Percentiles rank a stretch among this genome's conserved stretches.
Evolutionary conservation across 2,113 vertebrate species (phyloP).

Genomic region (Gobiocypris rarus): DNA sequence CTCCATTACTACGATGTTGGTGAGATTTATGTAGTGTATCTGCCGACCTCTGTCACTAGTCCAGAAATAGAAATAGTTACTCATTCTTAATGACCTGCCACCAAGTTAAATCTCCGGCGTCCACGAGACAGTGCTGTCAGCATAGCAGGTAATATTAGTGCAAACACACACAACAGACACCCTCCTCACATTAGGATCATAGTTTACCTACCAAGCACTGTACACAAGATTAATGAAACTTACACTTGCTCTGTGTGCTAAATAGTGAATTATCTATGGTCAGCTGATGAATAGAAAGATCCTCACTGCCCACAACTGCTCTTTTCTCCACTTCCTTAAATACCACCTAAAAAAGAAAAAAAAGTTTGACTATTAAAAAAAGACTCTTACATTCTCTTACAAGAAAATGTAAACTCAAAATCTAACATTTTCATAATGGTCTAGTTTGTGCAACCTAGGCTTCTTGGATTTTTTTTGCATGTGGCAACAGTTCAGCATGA

Average conservation of each 20-base stretch:
- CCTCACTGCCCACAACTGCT: constrained; percentile 71
- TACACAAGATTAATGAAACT: constrained; percentile 50
- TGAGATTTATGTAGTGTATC: constrained; percentile 44
- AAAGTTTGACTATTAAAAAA: not conserved
- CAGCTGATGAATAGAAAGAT: constrained; percentile 76
- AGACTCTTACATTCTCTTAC: not conserved
- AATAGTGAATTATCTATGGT: constrained; percentile 72
- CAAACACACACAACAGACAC: not conserved
- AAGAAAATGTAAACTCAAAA: too few relatives aligned
- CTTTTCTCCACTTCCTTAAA: constrained; percentile 90
- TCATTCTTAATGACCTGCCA: constrained; percentile 47
- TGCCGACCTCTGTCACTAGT: constrained; percentile 19
- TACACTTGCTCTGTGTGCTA: constrained; percentile 90
- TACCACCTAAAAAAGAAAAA: constrained; percentile 76
- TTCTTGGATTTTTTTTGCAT: not conserved
- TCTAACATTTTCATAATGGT: not conserved
- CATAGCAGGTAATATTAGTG: constrained; percentile 50
- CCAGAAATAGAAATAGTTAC: constrained; percentile 49
- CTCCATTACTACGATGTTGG: not conserved
- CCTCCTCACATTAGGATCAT: constrained; percentile 6
- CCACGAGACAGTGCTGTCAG: constrained; percentile 50
- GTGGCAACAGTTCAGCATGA: not conserved
- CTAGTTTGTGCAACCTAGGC: not conserved
- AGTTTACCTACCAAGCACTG: not conserved
- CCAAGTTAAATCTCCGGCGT: constrained; percentile 25